These are phyloP conservation scores for Drosophila antonietae DNA, from an alignment of 2,888 invertebrate species.

Conservation along the genomic window DNA sequence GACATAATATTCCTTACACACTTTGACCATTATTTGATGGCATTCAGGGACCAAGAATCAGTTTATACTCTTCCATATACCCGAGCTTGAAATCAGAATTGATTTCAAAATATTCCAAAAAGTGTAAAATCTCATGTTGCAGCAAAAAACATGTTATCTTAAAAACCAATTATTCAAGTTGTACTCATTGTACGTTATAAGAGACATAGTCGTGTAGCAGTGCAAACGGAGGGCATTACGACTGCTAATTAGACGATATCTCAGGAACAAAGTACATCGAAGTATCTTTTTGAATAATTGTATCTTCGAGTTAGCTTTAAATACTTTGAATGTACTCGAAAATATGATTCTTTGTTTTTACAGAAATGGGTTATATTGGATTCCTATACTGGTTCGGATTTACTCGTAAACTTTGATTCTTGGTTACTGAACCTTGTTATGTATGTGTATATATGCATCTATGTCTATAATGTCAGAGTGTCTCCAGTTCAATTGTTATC, in stretches of 20 bases:
- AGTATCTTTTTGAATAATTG: neutral
- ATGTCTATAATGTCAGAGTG: conserved; percentile 5
- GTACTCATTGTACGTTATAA: neutral
- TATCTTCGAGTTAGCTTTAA: neutral
- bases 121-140: neutral
- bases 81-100: conserved; percentile 2
- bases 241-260: neutral
- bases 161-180: neutral
- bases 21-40: neutral
- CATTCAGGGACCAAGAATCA: neutral
- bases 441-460: neutral
- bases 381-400: neutral
- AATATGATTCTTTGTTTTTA: neutral
- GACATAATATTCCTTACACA: conserved; percentile 15
- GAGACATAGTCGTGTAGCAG: neutral
- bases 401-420: neutral
- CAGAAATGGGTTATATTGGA: neutral
- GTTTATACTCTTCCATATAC: neutral
- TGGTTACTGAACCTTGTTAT: neutral
- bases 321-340: no score
- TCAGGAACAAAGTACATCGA: neutral
- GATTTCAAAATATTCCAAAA: conserved; percentile 5
- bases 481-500: conserved; percentile 25
- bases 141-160: neutral
- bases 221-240: neutral